These are phyloP conservation scores for Oryzias celebensis DNA, from an alignment of 2,113 vertebrate species.

Conservation along the genomic window DNA sequence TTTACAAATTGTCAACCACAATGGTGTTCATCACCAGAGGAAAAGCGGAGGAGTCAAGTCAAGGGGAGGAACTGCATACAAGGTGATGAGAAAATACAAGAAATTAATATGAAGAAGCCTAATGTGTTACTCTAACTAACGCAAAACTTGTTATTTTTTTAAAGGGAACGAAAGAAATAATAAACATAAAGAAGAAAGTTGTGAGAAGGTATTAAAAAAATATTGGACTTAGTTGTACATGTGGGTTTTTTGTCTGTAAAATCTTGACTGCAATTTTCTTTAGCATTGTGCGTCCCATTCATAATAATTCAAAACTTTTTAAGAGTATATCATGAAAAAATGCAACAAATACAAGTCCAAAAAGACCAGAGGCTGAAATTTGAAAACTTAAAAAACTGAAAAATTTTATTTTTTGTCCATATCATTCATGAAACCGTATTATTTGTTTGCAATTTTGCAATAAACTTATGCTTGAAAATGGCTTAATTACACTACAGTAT, in stretches of 20 bases:
- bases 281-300: constrained; percentile 50
- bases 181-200: constrained; percentile 1
- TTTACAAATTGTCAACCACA: constrained; percentile 37
- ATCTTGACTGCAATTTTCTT: constrained; percentile 67
- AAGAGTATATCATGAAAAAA: no score
- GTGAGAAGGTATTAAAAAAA: constrained; percentile 25
- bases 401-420: no score
- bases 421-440: no score
- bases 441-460: no score
- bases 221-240: constrained; percentile 37
- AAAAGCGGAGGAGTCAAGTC: constrained; percentile 42
- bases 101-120: constrained; percentile 10
- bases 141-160: not conserved
- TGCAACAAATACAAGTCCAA: no score
- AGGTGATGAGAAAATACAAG: constrained; percentile 20
- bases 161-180: constrained; percentile 27
- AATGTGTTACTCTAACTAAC: constrained; percentile 14
- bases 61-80: constrained; percentile 22
- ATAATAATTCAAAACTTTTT: not conserved
- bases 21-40: constrained; percentile 26
- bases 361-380: no score
- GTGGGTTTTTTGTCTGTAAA: constrained; percentile 48
- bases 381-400: no score
- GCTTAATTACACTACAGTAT: no score
- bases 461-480: no score